phyloP scores from a whole-genome alignment of 2,797 vertebrate genomes.

The Heteromormyrus szaboi region DNA sequence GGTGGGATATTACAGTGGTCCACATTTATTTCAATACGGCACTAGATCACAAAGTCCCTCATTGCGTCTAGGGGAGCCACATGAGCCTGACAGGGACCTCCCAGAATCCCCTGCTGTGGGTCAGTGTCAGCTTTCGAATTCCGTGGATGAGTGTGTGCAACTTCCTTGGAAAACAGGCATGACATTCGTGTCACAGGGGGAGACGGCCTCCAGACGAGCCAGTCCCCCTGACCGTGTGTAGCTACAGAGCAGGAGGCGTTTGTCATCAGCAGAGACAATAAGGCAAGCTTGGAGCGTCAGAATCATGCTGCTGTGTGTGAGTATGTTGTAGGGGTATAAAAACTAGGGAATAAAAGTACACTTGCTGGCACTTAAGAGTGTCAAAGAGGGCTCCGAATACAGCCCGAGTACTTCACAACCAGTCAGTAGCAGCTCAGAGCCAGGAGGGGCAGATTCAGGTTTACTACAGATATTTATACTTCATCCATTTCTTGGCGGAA shows the following conservation, averaged over 20 bases:
- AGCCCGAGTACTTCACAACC: neutral
- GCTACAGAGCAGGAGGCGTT: neutral
- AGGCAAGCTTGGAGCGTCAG: neutral
- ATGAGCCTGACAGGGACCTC: neutral
- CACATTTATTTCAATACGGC: neutral
- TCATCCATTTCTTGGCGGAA: neutral
- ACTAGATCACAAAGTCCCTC: neutral
- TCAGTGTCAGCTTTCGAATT: neutral
- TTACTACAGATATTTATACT: neutral
- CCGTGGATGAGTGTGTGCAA: neutral
- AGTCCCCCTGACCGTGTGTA: neutral
- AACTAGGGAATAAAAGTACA: neutral
- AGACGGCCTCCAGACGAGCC: neutral
- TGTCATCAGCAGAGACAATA: neutral
- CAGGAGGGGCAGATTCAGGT: neutral
- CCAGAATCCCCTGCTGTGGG: neutral
- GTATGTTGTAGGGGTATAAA: neutral
- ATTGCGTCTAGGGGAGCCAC: neutral
- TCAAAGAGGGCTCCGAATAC: neutral
- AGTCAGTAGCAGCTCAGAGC: neutral
- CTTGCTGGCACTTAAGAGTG: neutral
- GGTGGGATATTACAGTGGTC: neutral
- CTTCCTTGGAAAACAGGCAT: neutral
- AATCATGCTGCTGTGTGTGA: neutral
- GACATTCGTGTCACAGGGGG: neutral